Evolutionary conservation across 2,797 vertebrate species (phyloP), one percentile per base, ranked within the genome.

Genomic region (Sebastiscus tertius): DNA sequence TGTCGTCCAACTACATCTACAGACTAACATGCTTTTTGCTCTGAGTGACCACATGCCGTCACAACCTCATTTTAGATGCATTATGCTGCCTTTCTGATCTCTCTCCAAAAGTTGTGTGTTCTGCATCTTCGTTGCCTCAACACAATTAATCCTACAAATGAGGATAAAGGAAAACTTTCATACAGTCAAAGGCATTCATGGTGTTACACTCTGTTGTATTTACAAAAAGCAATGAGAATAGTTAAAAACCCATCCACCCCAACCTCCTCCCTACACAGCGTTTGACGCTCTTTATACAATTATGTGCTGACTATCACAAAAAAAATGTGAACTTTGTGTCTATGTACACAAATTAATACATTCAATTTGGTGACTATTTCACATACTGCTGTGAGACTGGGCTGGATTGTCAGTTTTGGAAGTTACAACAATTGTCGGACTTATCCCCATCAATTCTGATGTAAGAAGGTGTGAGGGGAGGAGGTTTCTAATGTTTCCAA

Each of bases 61-160:
- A 16, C 13, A 8, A 27, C 11, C 36, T 49, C 7, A n/a, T 7
- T 58, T 46, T 46, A 27, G 52, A 27, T 29, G 39, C 70, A 22
- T 29, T 46, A 8, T 27, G 1, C 58, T 22, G 20, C 59, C 33
- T 63, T 22, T 20, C 31, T 24, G 4, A 16, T 9, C 27, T 20
- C 33, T n/a, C 46, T 27, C 68, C 61, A 33, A 56, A 31, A 55
- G 60, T 31, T 61, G 65, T 39, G 56, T 55, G 31, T 31, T 62
- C 27, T 60, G 64, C 29, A 22, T 60, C 14, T 66, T 14, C 24
- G 46, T 62, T 33, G 42, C 54, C 63, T 74, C 71, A 26, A 31
- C 58, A 74, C 46, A 62, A 56, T 68, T 34, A 34, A 68, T 61
- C 56, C 34, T 29, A 34, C 36, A 64, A 70, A 81, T 20, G 18